phyloP scores from a whole-genome alignment of 2,113 vertebrate species.

The Datnioides undecimradiatus region DNA sequence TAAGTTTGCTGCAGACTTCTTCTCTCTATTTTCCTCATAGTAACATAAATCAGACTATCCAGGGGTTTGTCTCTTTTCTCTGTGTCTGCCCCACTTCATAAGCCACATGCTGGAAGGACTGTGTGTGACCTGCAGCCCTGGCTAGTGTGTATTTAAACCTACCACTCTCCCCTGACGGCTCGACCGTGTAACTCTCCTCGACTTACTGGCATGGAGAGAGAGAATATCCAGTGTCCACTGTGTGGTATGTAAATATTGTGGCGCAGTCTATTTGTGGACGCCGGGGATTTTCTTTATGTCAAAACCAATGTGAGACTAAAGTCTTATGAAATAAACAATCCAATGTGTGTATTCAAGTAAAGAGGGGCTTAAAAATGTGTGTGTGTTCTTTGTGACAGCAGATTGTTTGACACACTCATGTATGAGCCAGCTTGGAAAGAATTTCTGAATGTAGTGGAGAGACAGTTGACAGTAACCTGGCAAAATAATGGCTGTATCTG shows the following conservation, averaged over 20 bases:
- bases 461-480: conserved; percentile 56
- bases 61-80: conserved; percentile 19
- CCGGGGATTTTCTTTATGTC: background rate
- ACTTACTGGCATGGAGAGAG: conserved; percentile 44
- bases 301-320: conserved; percentile 24
- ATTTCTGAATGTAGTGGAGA: conserved; percentile 46
- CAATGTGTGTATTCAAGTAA: conserved; percentile 18
- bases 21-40: background rate
- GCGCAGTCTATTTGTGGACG: conserved; percentile 62
- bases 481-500: conserved; percentile 12
- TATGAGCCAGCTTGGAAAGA: conserved; percentile 67
- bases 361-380: background rate
- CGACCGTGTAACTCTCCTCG: conserved; percentile 7
- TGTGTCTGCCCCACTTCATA: conserved; percentile 47
- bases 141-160: conserved; percentile 62
- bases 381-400: conserved; percentile 26
- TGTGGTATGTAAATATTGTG: conserved; percentile 68
- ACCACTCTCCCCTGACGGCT: conserved; percentile 27
- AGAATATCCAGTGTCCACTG: conserved; percentile 58
- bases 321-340: conserved; percentile 52
- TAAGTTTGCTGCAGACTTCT: conserved; percentile 2
- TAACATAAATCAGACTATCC: conserved; percentile 20
- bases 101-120: conserved; percentile 33
- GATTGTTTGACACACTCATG: conserved; percentile 45
- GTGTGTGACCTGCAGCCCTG: conserved; percentile 47